Evolutionary conservation across 2,888 invertebrate genomes (phyloP).

Genomic region (Heliconius aoede): DNA sequence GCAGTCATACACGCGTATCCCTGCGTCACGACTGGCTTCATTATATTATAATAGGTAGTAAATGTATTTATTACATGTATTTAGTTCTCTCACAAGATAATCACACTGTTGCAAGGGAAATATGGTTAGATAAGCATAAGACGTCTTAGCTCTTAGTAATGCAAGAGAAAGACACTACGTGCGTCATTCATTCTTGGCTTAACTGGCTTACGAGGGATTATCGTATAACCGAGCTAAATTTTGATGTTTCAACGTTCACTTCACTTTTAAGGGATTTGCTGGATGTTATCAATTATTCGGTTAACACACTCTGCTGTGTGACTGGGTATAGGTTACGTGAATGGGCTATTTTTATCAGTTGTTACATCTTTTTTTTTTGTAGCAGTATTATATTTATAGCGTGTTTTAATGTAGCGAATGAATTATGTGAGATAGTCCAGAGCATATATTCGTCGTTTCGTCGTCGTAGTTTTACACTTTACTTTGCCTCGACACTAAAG

Average conservation of each 20-base stretch:
- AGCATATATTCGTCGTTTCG: no score
- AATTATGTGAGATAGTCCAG: no score
- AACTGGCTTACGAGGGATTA: conserved; percentile 25
- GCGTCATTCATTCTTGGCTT: conserved; percentile 26
- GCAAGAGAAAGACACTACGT: neutral
- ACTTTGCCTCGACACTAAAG: no score
- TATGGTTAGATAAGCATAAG: neutral
- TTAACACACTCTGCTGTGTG: neutral
- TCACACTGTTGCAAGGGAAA: neutral
- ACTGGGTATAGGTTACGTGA: neutral
- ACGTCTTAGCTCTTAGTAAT: neutral
- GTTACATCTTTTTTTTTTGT: no score
- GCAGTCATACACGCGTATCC: no score
- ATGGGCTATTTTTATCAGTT: neutral
- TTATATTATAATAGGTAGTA: neutral
- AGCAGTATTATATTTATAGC: no score
- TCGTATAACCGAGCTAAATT: conserved; percentile 34
- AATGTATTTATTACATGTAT: neutral
- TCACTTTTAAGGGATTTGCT: conserved; percentile 23
- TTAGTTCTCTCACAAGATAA: neutral
- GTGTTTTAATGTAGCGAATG: no score
- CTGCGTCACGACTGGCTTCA: neutral
- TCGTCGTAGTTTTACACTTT: no score
- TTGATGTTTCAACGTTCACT: conserved; percentile 24
- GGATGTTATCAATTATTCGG: conserved; percentile 11